Conservation (phyloP, 2,888 invertebrate species). For the Stenchaetothrips biformis region DNA sequence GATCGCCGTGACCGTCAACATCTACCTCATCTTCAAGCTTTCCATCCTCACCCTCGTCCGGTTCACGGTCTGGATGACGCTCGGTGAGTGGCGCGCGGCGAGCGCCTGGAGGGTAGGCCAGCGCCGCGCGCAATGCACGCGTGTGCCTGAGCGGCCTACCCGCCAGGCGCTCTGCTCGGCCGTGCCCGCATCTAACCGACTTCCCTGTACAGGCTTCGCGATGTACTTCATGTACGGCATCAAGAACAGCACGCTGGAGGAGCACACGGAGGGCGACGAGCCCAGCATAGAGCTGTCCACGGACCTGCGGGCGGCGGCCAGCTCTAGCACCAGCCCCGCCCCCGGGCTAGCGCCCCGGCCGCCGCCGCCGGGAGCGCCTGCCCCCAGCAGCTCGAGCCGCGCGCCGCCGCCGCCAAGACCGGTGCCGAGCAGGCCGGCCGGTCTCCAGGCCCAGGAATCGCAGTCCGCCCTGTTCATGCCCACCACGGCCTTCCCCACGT, state of each 20-base stretch:
- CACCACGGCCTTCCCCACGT: constrained; percentile 58
- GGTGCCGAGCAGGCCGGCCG: constrained; percentile 39
- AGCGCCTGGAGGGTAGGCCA: background rate
- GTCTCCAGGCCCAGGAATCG: constrained; percentile 33
- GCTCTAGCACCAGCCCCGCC: constrained; percentile 23
- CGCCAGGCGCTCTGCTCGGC: background rate
- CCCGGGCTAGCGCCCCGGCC: constrained; percentile 41
- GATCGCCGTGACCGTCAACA: constrained; percentile 84
- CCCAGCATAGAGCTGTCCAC: constrained; percentile 58
- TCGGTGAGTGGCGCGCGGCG: constrained; percentile 54
- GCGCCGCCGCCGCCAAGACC: constrained; percentile 32
- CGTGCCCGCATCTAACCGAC: background rate
- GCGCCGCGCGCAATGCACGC: background rate
- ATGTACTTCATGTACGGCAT: constrained; percentile 96
- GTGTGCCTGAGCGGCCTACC: background rate
- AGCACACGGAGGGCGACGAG: constrained; percentile 44
- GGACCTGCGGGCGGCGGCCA: constrained; percentile 33
- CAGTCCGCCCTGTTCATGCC: constrained; percentile 50
- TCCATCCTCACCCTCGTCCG: constrained; percentile 82
- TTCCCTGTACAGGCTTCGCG: constrained; percentile 60
- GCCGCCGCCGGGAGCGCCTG: constrained; percentile 39
- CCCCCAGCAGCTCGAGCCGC: constrained; percentile 34
- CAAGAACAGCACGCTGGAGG: constrained; percentile 75
- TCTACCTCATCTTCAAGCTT: constrained; percentile 88
- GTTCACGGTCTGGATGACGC: constrained; percentile 86